Evolutionary conservation across 64 coral and sea anemone genomes (phyloP).

Genomic region (Anthopleura sola): DNA sequence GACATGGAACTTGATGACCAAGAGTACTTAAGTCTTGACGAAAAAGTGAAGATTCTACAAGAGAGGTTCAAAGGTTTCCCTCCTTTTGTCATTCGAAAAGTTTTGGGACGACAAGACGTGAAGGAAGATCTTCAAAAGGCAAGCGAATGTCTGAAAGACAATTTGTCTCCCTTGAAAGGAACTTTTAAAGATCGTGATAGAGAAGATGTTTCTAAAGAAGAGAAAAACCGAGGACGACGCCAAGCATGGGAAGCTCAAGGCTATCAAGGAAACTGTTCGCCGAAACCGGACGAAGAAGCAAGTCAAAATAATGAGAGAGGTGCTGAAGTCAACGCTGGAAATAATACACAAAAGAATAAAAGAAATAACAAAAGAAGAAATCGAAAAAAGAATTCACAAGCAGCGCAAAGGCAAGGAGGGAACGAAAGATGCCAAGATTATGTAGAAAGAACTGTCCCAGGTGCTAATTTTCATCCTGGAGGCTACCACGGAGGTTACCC

Average conservation of each 20-base stretch:
- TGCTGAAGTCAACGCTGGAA: background rate
- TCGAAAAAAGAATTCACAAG: background rate
- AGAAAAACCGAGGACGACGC: background rate
- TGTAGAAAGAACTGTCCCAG: background rate
- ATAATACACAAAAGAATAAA: background rate
- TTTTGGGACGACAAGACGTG: background rate
- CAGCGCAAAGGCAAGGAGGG: background rate
- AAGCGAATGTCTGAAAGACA: background rate
- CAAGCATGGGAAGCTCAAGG: background rate
- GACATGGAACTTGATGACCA: background rate
- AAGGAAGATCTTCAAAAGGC: slow-evolving; percentile 10
- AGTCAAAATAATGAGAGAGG: background rate
- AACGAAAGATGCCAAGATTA: background rate
- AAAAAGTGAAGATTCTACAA: slow-evolving; percentile 7
- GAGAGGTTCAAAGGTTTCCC: background rate
- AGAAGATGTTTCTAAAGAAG: background rate
- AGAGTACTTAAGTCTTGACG: background rate
- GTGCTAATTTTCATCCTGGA: background rate
- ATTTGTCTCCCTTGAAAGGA: slow-evolving; percentile 11
- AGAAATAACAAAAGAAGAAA: background rate
- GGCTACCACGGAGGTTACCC: background rate
- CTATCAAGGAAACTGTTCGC: background rate
- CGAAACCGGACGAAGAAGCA: background rate
- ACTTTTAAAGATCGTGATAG: background rate
- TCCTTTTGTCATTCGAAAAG: slow-evolving; percentile 8